These are phyloP conservation scores for Aphis gossypii DNA, from an alignment of 1,140 invertebrate genomes.

Conservation along the genomic window DNA sequence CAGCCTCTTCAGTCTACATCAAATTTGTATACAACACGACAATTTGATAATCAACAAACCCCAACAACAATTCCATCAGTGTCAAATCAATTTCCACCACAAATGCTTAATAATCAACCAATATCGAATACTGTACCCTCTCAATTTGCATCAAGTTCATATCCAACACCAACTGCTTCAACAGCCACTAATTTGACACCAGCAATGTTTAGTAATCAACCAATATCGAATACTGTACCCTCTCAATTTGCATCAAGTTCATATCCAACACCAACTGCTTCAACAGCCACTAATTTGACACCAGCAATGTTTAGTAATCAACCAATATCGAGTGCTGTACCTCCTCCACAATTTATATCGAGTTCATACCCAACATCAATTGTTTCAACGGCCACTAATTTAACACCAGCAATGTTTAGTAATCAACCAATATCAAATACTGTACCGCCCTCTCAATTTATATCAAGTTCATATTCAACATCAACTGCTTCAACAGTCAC, in stretches of 20 bases:
- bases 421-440: neutral
- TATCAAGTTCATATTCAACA: neutral
- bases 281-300: neutral
- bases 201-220: neutral
- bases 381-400: too few species aligned
- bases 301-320: neutral
- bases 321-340: neutral
- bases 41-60: neutral
- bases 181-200: neutral
- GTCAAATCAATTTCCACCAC: neutral
- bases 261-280: neutral
- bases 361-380: neutral
- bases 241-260: neutral
- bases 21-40: neutral
- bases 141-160: neutral
- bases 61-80: neutral
- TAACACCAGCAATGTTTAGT: neutral
- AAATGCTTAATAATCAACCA: constrained; percentile 3
- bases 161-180: neutral
- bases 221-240: neutral
- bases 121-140: neutral
- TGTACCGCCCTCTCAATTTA: neutral
- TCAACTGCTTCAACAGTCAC: too few species aligned
- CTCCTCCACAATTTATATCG: neutral
- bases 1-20: neutral